Conservation (phyloP, 2,797 vertebrate genomes). For the Psittacula derbiana region DNA sequence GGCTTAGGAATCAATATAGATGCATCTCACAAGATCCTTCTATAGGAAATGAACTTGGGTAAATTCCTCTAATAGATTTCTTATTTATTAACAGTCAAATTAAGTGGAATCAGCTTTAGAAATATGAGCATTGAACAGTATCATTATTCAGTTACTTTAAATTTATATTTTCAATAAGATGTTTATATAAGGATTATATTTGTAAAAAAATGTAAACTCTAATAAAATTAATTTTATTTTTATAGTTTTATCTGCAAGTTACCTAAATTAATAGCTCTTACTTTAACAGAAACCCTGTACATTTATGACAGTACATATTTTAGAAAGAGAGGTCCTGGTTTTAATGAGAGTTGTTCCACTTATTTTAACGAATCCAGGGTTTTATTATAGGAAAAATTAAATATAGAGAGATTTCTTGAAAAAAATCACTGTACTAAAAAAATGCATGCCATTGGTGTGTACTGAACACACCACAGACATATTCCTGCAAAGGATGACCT, state of each 20-base stretch:
- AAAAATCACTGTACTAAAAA: neutral
- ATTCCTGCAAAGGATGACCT: neutral
- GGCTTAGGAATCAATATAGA: neutral
- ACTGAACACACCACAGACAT: neutral
- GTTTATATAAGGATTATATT: neutral
- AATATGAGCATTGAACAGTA: neutral
- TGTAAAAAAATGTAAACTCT: neutral
- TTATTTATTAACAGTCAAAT: neutral
- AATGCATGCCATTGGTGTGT: accelerated
- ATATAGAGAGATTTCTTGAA: neutral
- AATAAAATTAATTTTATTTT: neutral
- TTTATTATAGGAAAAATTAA: neutral
- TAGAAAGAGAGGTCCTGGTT: neutral
- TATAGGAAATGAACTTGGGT: neutral
- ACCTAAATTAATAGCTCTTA: neutral
- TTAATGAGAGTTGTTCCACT: neutral
- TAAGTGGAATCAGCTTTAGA: neutral
- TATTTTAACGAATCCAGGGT: neutral
- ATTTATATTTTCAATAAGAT: neutral
- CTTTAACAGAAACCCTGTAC: neutral
- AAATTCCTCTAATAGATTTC: neutral
- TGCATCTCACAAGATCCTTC: neutral
- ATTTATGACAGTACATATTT: neutral
- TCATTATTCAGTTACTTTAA: neutral
- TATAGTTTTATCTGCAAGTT: neutral